Evolutionary conservation across 1,140 invertebrate genomes (phyloP), one percentile per base, ranked within the genome.

Genomic region (Drosophila mojavensis): DNA sequence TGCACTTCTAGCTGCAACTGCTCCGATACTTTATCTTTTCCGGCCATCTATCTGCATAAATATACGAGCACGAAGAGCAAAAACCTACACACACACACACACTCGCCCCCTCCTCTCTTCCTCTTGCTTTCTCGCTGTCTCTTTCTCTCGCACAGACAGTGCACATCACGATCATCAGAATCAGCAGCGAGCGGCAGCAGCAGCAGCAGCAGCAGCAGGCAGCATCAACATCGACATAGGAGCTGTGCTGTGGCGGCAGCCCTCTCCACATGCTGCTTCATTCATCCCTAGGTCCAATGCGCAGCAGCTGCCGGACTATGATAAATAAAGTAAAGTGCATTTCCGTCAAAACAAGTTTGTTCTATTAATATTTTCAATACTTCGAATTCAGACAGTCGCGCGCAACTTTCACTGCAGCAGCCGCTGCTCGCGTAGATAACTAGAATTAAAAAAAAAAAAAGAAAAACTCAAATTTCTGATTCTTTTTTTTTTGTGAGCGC

Each of bases 291-390:
- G 73, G 41, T 58, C 41, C 20, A 68, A 76, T 65, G 61, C 48
- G 43, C 72, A 64, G 65, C 75, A 75, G 71, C 79, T 75, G 80
- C 83, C 78, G 78, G 77, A 78, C 74, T 90, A 84, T 88, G 84
- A 89, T 89, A 89, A 89, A 89, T 89, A 89, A 89, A 88, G 80
- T 88, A 88, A 88, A 90, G 84, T 89, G 84, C 84, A 89, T 89
- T 89, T 89, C 84, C 84, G 84, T 89, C 84, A 89, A 89, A 89
- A 89, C 84, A 89, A 89, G 84, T 89, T 89, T 89, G 84, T 89
- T 89, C 84, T 89, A 89, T 89, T 89, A 89, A 89, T 89, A 89
- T 89, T 89, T 89, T 89, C 85, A 89, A 89, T 89, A 89, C 84
- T 90, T 89, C 85, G 84, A 90, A 89, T 90, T 85, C 81, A 83